Evolutionary conservation across 2,888 invertebrate species (phyloP).

Genomic region (Noctua pronuba): DNA sequence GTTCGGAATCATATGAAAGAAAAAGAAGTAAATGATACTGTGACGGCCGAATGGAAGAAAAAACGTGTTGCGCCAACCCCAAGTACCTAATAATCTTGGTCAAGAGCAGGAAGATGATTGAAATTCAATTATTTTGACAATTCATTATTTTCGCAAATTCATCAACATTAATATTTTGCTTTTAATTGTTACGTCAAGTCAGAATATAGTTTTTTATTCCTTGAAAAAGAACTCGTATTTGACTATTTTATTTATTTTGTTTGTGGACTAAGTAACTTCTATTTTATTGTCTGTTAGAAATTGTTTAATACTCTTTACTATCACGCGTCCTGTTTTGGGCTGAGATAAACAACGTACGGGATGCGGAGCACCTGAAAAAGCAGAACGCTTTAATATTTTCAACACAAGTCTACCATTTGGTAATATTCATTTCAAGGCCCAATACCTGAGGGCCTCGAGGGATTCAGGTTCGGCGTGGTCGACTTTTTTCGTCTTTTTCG

Average conservation of each 20-base stretch:
- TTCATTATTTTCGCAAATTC: not conserved
- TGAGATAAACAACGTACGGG: slow-evolving; percentile 29
- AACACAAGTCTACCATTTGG: slow-evolving; percentile 25
- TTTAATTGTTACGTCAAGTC: not conserved
- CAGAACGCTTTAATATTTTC: slow-evolving; percentile 49
- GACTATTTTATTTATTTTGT: not conserved
- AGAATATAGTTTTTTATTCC: not conserved
- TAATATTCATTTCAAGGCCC: slow-evolving; percentile 33
- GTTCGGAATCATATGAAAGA: not conserved
- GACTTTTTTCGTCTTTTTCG: slow-evolving; percentile 65
- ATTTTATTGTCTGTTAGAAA: slow-evolving; percentile 44
- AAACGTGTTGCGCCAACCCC: not conserved
- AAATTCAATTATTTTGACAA: not conserved
- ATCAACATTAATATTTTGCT: not conserved
- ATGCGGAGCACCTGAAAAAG: slow-evolving; percentile 60
- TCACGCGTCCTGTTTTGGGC: slow-evolving; percentile 35
- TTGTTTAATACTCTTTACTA: slow-evolving; percentile 43
- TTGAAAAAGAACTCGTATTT: not conserved
- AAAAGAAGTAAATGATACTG: not conserved
- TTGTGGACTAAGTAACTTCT: slow-evolving; percentile 15
- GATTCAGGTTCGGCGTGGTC: slow-evolving; percentile 30
- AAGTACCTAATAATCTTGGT: not conserved
- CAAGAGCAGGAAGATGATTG: not conserved
- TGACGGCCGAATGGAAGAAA: not conserved
- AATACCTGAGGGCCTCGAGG: slow-evolving; percentile 61